Base-by-base conservation (phyloP, 2,888 invertebrate genomes). In the Pandemis cinnamomeana region DNA sequence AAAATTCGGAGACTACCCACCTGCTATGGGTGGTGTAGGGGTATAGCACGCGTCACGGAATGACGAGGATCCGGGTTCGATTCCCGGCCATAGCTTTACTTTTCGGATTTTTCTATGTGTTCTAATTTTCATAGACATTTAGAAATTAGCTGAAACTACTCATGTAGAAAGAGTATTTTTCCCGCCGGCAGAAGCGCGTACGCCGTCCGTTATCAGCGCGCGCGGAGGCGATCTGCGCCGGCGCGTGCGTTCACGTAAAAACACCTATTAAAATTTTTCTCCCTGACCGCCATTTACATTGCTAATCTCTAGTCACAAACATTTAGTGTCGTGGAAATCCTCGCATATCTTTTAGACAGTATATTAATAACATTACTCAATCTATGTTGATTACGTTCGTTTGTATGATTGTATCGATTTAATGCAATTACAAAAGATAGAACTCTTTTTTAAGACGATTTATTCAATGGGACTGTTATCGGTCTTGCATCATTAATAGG, bases 231-330 rank as follows among this genome's bases (percentile, higher is more conserved):
- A 73, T 74, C 71, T 67, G 60, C 61, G 71, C 69, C 69, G 51
- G 51, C 66, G 70, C 71, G 48, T 71, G 67, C 71, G 63, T 71
- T 68, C 36, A 55, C 53, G 69, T 72, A 77, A 77, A 73, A 77
- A 76, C 74, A 63, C 68, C 77, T 77, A 80, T 80, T 79, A 80
- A 78, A 76, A 77, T 79, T 70, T 79, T 64, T 79, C 61, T 72
- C 67, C 75, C 67, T 78, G 77, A 78, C 78, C 77, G 75, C 67
- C 70, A 74, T 77, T 77, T 67, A 70, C 72, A 74, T 76, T 75
- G 75, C 62, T 77, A 77, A 77, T 75, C 69, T 60, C 11, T 62
- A 46, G 53, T 67, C 61, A 42, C 48, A 64, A 71, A 48, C 48
- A 71, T 15, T 55, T 63, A 36, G 20, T 71, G 67, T 67, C 67